Conservation (phyloP, 2,888 invertebrate genomes). For the Ophraella communa region DNA sequence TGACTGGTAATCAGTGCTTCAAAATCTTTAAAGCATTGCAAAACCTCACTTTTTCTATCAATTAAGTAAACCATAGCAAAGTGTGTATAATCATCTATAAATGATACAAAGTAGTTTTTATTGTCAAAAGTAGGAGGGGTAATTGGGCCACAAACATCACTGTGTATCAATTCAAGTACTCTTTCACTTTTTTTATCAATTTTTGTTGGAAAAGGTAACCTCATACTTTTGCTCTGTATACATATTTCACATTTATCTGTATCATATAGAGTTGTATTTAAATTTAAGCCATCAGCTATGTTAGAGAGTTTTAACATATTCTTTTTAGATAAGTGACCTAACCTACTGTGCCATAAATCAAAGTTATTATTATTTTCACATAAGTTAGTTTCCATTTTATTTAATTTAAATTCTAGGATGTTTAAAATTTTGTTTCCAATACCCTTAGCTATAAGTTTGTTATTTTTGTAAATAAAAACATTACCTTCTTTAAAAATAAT, state of each 20-base stretch:
- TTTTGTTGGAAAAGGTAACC: not conserved
- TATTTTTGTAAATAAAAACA: not conserved
- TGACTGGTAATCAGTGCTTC: not conserved
- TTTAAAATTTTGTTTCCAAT: constrained; percentile 1
- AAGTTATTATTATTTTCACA: not conserved
- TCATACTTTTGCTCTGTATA: constrained; percentile 6
- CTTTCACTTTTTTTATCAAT: not conserved
- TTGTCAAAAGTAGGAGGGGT: not conserved
- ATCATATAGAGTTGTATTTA: not conserved
- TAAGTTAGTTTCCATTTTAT: not conserved
- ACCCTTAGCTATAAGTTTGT: not conserved
- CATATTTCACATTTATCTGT: constrained; percentile 1
- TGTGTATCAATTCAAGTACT: not conserved
- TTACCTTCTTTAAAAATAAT: constrained; percentile 1
- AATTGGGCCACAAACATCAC: constrained; percentile 1
- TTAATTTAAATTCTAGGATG: not conserved
- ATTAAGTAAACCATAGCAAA: not conserved
- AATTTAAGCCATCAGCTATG: not conserved
- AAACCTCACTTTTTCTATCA: not conserved
- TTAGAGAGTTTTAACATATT: not conserved
- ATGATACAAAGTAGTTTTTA: not conserved
- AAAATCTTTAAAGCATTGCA: not conserved
- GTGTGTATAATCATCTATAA: constrained; percentile 6
- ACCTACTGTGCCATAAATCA: not conserved
- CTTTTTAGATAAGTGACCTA: constrained; percentile 1